Base-by-base conservation (phyloP, 37 sponge, comb jelly and placozoan species). In the Chondrosia reniformis region DNA sequence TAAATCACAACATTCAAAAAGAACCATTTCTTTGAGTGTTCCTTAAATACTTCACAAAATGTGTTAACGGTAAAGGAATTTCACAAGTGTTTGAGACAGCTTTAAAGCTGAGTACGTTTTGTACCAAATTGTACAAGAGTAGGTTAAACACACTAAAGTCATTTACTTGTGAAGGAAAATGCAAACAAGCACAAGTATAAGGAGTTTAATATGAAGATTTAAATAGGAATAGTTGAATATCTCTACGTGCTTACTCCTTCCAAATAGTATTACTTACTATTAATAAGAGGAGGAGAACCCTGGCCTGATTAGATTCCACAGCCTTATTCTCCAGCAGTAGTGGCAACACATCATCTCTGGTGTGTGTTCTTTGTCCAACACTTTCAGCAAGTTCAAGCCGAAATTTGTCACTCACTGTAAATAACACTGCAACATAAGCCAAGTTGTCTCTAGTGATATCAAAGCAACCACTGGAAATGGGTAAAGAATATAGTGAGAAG, bases 371-470 rank as follows among this genome's bases (percentile, higher is more conserved):
- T 36, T 66, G 5, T 8, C 36, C 67, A 39, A 4, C 9, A 5
- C 37, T 39, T 39, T 66, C 67, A 32, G 8, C 8, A 9, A 66
- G 82, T 63, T 89, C 84, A 65, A 79, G 55, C 28, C 84, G 67
- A 43, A 89, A 31, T 19, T 80, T 80, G 46, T 89, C 81, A 72
- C 81, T 89, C 74, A 84, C 82, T 44, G 89, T 80, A 52, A 81
- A 89, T 61, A 89, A 79, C 5, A 77, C 89, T 3, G 86, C 77
- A 42, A 90, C 30, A 78, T 90, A 90, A 32, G 86, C 86, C 44
- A 90, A 73, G 74, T 86, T 90, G 45, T 83, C 17, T 40, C 80
- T 49, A 69, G 79, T 86, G 45, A 90, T 66, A 4, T 66, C 67
- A 66, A 66, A 37, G 31, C 39, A 36, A 66, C 67, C 67, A 74